A percentile compares a stretch with the other conserved stretches of the same genome.
Conservation (phyloP, 2,888 invertebrate genomes). For the Physocephala rufipes region DNA sequence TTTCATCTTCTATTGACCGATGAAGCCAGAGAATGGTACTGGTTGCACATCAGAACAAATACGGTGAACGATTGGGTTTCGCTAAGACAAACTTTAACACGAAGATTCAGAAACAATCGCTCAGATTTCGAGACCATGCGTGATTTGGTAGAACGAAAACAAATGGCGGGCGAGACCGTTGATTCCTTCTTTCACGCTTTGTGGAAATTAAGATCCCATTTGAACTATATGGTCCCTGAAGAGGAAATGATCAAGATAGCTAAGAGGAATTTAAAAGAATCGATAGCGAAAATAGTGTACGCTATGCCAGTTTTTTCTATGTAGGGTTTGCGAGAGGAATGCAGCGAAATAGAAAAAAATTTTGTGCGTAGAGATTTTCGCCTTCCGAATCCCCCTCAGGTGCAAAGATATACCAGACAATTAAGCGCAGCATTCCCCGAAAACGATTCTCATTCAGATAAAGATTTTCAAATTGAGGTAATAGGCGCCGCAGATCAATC, state of each 20-base stretch:
- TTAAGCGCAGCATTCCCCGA: background rate
- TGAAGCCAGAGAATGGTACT: too few species aligned
- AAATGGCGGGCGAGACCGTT: conserved; percentile 9
- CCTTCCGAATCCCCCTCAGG: background rate
- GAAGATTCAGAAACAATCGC: conserved; percentile 12
- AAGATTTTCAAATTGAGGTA: background rate
- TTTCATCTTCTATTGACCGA: conserved; percentile 30
- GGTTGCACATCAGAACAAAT: too few species aligned
- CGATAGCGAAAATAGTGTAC: conserved; percentile 18
- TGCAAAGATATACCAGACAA: background rate
- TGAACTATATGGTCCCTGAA: background rate
- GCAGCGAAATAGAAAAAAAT: background rate
- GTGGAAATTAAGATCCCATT: background rate
- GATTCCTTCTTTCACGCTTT: conserved; percentile 16
- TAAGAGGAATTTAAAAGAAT: conserved; percentile 13
- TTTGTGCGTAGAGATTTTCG: background rate
- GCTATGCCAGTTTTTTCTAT: background rate
- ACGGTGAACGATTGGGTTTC: too few species aligned
- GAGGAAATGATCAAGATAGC: conserved; percentile 16
- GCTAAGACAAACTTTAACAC: background rate
- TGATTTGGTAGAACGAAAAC: conserved; percentile 23
- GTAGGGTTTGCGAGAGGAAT: background rate
- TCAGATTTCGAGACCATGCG: conserved; percentile 27
- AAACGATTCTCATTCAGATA: background rate
- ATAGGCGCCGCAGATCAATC: background rate